Conservation (phyloP, 1,140 invertebrate species). For the Polypedilum vanderplanki region DNA sequence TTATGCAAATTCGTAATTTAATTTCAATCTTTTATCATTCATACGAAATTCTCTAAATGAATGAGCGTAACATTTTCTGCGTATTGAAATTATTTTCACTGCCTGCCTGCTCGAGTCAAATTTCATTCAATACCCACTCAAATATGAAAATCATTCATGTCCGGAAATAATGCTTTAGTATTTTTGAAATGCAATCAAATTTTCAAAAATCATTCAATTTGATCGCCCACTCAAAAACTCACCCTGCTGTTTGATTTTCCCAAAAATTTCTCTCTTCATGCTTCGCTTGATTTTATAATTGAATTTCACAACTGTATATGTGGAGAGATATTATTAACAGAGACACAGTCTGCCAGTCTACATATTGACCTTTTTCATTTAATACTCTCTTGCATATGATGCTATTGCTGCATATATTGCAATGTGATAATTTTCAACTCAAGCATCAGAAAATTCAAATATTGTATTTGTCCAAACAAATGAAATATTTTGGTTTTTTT, state of each 20-base stretch:
- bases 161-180: not conserved
- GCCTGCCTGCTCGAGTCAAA: not conserved
- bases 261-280: not conserved
- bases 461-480: no score
- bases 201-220: not conserved
- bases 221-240: not conserved
- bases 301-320: not conserved
- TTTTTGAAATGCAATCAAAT: constrained; percentile 3
- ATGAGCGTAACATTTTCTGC: not conserved
- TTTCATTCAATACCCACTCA: not conserved
- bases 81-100: not conserved
- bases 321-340: not conserved
- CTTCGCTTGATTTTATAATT: constrained; percentile 4
- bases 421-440: not conserved
- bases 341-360: not conserved
- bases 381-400: not conserved
- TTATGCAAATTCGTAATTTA: not conserved
- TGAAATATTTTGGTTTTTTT: no score
- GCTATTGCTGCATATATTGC: not conserved
- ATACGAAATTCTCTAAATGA: not conserved
- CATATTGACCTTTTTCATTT: not conserved
- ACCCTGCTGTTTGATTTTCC: not conserved
- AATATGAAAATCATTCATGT: not conserved
- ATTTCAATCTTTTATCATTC: not conserved
- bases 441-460: not conserved